phyloP scores from a whole-genome alignment of 2,113 vertebrate species.

The Mormyrus lacerda region DNA sequence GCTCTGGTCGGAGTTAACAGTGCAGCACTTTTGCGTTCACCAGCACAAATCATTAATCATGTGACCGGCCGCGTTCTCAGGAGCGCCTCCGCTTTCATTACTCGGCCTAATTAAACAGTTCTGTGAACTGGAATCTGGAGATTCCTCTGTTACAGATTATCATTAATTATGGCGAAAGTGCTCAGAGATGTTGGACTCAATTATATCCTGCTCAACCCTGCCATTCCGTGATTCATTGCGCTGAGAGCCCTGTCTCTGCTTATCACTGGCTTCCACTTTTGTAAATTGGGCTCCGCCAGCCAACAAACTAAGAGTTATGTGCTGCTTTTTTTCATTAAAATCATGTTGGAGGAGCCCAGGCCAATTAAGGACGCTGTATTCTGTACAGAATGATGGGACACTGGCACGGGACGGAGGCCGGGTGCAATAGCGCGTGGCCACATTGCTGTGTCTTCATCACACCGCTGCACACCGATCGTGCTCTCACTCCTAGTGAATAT shows the following conservation, averaged over 20 bases:
- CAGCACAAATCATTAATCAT: constrained; percentile 99
- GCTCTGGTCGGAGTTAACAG: constrained; percentile 93
- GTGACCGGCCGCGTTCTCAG: constrained; percentile 97
- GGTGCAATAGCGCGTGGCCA: constrained; percentile 47
- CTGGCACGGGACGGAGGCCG: constrained; percentile 47
- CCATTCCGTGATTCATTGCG: constrained; percentile 99
- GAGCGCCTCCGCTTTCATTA: constrained; percentile 99
- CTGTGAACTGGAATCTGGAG: constrained; percentile 99
- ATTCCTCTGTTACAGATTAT: constrained; percentile 99
- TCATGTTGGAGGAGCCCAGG: constrained; percentile 94
- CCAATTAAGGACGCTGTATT: constrained; percentile 96
- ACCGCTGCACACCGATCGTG: neutral
- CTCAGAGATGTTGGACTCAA: constrained; percentile 99
- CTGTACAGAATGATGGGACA: constrained; percentile 77
- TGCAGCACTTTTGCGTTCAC: constrained; percentile 99
- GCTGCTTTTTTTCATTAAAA: constrained; percentile 96
- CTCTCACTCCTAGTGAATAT: neutral
- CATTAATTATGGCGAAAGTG: constrained; percentile 99
- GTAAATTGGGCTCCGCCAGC: constrained; percentile 99
- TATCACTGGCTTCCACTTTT: constrained; percentile 99
- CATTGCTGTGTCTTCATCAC: constrained; percentile 55
- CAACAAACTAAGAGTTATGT: constrained; percentile 99
- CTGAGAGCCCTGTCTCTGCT: constrained; percentile 89
- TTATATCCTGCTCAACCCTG: constrained; percentile 99
- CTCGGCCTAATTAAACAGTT: constrained; percentile 99